Conservation (phyloP, 2,888 invertebrate genomes). For the Lithophane ornitopus region DNA sequence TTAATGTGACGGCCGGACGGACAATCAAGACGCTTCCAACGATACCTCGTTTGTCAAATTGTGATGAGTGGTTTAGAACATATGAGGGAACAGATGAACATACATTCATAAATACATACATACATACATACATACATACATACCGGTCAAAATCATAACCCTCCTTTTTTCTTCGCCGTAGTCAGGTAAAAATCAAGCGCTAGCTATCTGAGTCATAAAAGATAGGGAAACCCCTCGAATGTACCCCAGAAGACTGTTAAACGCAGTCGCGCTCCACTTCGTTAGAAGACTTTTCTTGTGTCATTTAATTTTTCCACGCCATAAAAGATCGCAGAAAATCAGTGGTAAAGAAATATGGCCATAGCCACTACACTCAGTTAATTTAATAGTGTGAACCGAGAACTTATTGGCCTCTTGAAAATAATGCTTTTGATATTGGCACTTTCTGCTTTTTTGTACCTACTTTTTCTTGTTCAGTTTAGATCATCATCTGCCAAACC, state of each 20-base stretch:
- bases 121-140: too few species aligned
- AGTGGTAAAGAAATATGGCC: constrained; percentile 7
- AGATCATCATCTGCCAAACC: background rate
- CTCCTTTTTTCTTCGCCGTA: too few species aligned
- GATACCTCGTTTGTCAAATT: too few species aligned
- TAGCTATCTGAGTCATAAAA: constrained; percentile 49
- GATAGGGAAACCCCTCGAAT: constrained; percentile 26
- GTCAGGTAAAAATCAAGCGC: constrained; percentile 35
- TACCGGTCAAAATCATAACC: too few species aligned
- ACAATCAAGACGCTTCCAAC: too few species aligned
- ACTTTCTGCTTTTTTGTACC: background rate
- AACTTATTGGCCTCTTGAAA: background rate
- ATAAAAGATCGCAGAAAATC: constrained; percentile 21
- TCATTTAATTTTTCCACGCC: constrained; percentile 34
- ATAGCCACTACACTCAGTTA: background rate
- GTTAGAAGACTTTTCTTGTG: constrained; percentile 24
- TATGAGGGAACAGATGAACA: too few species aligned
- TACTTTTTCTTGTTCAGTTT: background rate
- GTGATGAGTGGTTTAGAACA: too few species aligned
- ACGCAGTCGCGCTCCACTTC: constrained; percentile 26
- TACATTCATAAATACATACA: too few species aligned
- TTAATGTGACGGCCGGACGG: too few species aligned
- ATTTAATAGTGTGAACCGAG: background rate
- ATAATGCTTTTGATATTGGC: background rate
- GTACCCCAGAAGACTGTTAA: constrained; percentile 38